Conservation (phyloP, 1,140 invertebrate genomes). For the Drosophila melanica region DNA sequence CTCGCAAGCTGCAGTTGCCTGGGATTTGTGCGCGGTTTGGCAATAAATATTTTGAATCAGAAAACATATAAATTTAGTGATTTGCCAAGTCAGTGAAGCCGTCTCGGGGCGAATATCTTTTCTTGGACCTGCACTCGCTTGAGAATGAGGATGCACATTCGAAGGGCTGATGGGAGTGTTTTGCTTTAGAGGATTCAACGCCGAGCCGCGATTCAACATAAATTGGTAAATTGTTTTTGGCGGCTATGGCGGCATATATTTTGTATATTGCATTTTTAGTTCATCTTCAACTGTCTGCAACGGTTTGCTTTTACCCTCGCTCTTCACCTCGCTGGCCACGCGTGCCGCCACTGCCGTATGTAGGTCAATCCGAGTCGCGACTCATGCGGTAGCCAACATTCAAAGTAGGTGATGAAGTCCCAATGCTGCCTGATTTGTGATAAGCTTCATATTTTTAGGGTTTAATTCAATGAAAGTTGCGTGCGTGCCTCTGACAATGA, state of each 20-base stretch:
- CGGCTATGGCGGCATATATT: slow-evolving; percentile 68
- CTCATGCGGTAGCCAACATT: slow-evolving; percentile 77
- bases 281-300: slow-evolving; percentile 44
- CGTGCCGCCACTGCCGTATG: slow-evolving; percentile 9
- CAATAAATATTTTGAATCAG: slow-evolving; percentile 84
- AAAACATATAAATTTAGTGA: slow-evolving; percentile 84
- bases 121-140: not conserved
- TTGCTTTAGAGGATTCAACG: no score
- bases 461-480: slow-evolving; percentile 82
- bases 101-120: slow-evolving; percentile 7
- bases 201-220: slow-evolving; percentile 67
- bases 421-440: slow-evolving; percentile 81
- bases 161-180: not conserved
- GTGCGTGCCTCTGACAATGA: slow-evolving; percentile 41
- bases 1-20: slow-evolving; percentile 31
- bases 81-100: slow-evolving; percentile 69
- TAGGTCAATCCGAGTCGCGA: slow-evolving; percentile 42
- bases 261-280: slow-evolving; percentile 77
- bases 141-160: slow-evolving; percentile 4
- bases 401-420: slow-evolving; percentile 83
- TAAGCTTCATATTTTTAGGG: slow-evolving; percentile 83
- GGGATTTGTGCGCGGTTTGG: slow-evolving; percentile 70
- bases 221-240: slow-evolving; percentile 84
- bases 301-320: not conserved
- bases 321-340: not conserved